Evolutionary conservation across 2,888 invertebrate species (phyloP).

Genomic region (Rhyacophila evoluta): DNA sequence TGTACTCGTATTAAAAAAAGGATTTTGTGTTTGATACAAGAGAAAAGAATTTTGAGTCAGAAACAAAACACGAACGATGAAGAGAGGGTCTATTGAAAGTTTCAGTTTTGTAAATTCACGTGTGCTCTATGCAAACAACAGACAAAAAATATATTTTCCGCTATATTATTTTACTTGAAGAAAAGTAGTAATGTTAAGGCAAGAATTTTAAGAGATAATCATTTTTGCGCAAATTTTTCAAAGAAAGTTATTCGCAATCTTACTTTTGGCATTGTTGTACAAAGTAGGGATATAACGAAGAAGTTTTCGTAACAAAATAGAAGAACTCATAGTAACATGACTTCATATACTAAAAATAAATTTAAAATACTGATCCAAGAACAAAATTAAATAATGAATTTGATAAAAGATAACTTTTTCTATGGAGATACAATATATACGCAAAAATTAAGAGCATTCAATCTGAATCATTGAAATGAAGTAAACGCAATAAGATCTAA

Average conservation of each 20-base stretch:
- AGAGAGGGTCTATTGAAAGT: neutral
- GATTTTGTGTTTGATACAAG: neutral
- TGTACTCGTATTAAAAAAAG: neutral
- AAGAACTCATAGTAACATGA: no score
- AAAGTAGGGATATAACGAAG: neutral
- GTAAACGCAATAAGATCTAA: no score
- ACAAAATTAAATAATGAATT: no score
- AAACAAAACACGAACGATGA: conserved; percentile 2
- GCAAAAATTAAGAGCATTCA: no score
- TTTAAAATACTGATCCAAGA: no score
- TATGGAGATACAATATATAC: no score
- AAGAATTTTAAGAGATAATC: neutral
- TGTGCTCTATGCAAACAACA: neutral
- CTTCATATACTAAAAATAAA: no score
- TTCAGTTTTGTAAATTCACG: neutral
- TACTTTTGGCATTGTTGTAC: neutral
- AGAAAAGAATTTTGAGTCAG: neutral
- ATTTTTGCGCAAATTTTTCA: neutral
- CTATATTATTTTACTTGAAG: neutral
- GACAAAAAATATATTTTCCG: neutral
- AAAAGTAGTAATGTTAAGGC: neutral
- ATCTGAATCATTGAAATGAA: no score
- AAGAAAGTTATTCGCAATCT: neutral
- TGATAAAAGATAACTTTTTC: no score
- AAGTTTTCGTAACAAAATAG: no score